Percentiles rank a stretch among this genome's conserved stretches.
Evolutionary conservation across 2,113 vertebrate species (phyloP).

Genomic region (Phocoena sinus): DNA sequence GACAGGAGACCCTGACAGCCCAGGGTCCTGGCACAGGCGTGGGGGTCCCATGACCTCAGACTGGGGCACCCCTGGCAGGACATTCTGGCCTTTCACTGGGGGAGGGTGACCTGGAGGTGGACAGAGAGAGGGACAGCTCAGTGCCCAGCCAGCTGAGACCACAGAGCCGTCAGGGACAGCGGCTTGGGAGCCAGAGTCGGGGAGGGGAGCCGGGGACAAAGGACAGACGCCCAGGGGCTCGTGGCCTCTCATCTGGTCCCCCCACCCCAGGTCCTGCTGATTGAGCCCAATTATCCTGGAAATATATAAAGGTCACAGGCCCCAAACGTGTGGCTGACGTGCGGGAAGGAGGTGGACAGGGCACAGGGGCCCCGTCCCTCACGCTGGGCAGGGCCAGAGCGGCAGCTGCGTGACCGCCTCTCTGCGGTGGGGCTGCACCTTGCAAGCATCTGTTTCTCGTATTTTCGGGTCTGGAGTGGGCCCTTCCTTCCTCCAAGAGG

Average conservation of each 20-base stretch:
- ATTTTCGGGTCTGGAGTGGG: background rate
- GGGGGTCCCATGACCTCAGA: background rate
- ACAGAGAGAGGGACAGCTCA: background rate
- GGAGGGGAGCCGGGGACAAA: background rate
- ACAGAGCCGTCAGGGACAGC: background rate
- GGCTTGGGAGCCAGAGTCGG: background rate
- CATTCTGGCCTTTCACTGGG: background rate
- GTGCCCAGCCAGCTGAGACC: background rate
- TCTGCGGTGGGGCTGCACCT: background rate
- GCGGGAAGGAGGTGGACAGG: no score
- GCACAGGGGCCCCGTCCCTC: background rate
- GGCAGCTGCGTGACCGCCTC: fast-evolving
- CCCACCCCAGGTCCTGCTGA: background rate
- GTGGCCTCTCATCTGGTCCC: no score
- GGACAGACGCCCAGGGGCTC: background rate
- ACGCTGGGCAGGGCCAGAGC: background rate
- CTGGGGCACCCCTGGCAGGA: fast-evolving
- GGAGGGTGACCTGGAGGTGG: background rate
- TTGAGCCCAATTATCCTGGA: background rate
- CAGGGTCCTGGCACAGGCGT: background rate
- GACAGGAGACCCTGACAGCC: background rate
- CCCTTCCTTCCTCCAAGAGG: background rate
- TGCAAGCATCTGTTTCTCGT: fast-evolving
- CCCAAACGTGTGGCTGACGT: fast-evolving
- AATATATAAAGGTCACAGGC: background rate